Conservation (phyloP, 2,113 vertebrate genomes). For the Pseudonaja textilis region DNA sequence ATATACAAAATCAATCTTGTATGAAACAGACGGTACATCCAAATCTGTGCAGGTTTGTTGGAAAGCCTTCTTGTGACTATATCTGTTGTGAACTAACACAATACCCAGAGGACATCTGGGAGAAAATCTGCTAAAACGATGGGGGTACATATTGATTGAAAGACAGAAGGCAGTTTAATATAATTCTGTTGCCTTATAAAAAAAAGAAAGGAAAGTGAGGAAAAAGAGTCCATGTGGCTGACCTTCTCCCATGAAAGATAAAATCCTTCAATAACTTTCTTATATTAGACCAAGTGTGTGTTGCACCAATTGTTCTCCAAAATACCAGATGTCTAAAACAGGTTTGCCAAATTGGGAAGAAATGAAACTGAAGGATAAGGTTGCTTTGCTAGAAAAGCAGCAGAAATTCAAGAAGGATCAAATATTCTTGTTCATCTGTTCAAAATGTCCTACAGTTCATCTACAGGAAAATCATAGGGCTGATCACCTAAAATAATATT, state of each 20-base stretch:
- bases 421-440: neutral
- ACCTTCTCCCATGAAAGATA: slow-evolving; percentile 62
- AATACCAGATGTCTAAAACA: slow-evolving; percentile 65
- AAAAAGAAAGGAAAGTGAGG: slow-evolving; percentile 50
- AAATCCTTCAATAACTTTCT: slow-evolving; percentile 55
- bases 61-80: slow-evolving; percentile 11
- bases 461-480: neutral
- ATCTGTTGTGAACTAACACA: slow-evolving; percentile 26
- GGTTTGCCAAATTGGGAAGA: slow-evolving; percentile 53
- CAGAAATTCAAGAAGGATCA: slow-evolving; percentile 41
- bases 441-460: neutral
- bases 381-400: slow-evolving; percentile 39
- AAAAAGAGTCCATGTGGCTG: slow-evolving; percentile 42
- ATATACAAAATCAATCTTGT: slow-evolving; percentile 6
- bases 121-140: slow-evolving; percentile 23
- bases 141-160: slow-evolving; percentile 1
- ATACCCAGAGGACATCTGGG: slow-evolving; percentile 18
- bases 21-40: slow-evolving; percentile 10
- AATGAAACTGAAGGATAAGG: slow-evolving; percentile 21
- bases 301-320: slow-evolving; percentile 61
- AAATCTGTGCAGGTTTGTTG: neutral
- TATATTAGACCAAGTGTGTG: slow-evolving; percentile 57
- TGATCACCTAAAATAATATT: neutral
- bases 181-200: slow-evolving; percentile 51
- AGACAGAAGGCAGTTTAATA: slow-evolving; percentile 48